Evolutionary conservation across 2,888 invertebrate species (phyloP).

Genomic region (Diplolepis rosae): DNA sequence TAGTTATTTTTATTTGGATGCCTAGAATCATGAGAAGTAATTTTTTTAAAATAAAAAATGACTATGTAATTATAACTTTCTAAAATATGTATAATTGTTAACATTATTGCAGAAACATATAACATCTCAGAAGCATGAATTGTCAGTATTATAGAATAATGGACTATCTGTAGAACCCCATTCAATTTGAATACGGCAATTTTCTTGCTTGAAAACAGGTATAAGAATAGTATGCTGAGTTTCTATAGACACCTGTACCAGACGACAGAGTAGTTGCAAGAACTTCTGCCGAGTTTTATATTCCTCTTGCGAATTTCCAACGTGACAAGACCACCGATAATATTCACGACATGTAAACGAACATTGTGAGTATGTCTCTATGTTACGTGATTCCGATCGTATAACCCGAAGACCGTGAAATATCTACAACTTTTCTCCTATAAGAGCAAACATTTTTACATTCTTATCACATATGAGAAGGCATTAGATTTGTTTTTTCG

Average conservation of each 20-base stretch:
- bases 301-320: conserved; percentile 40
- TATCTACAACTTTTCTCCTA: neutral
- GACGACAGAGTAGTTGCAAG: neutral
- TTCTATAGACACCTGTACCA: neutral
- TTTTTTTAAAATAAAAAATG: no score
- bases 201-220: neutral
- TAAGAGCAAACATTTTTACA: neutral
- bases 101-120: no score
- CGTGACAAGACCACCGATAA: conserved; percentile 43
- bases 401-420: conserved; percentile 19
- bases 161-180: neutral
- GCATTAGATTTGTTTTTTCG: no score
- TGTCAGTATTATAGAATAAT: no score
- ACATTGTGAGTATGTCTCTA: conserved; percentile 21
- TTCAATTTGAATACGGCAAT: neutral
- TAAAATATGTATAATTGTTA: no score
- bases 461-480: no score
- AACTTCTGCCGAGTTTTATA: conserved; percentile 36
- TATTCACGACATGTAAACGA: neutral
- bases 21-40: no score
- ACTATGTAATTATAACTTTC: no score
- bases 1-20: no score
- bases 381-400: conserved; percentile 40
- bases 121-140: no score
- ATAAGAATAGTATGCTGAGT: neutral